Evolutionary conservation across 2,888 invertebrate species (phyloP), one percentile per base, ranked within the genome.

Genomic region (Griposia aprilina): DNA sequence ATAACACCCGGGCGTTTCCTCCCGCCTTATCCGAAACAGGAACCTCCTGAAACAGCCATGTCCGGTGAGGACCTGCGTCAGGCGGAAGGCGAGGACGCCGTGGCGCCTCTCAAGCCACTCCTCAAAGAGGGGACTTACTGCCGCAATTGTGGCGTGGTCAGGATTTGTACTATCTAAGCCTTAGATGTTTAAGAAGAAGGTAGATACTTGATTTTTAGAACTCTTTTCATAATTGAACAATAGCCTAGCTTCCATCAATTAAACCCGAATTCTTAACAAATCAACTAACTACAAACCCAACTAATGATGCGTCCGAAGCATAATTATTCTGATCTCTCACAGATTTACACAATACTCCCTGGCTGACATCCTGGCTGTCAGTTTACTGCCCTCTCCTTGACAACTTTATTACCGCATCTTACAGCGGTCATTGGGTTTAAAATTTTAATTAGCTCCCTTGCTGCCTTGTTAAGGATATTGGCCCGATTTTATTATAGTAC

Each of bases 401-500:
- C 93, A 94, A 92, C 88, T 94, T 94, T 94, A 94, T 92, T 93
- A 91, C 93, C 84, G 85, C 89, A 89, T 90, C 91, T 90, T 88
- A 88, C 88, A 85, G 88, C 92, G 92, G 93, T 92, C 92, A 92
- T 94, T 93, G 92, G 90, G 90, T 92, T 91, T 91, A 90, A 93
- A 94, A 93, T 93, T 94, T 94, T 94, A 94, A 94, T 94, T 94
- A 94, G 94, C 90, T 91, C 92, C 92, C 93, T 91, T 91, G 91
- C 91, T 93, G 92, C 90, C 93, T 93, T 93, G 93, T 94, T 94
- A 94, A 93, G 92, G 92, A 92, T 92, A 93, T 93, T 91, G 93
- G 91, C 85, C 90, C 85, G 91, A 92, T 91, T 93, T 94, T 94
- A 93, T 92, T 92, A 91, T 91, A 88, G 90, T 88, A 87, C 88